Conservation (phyloP, 2,888 invertebrate genomes). For the Harmothoe impar region DNA sequence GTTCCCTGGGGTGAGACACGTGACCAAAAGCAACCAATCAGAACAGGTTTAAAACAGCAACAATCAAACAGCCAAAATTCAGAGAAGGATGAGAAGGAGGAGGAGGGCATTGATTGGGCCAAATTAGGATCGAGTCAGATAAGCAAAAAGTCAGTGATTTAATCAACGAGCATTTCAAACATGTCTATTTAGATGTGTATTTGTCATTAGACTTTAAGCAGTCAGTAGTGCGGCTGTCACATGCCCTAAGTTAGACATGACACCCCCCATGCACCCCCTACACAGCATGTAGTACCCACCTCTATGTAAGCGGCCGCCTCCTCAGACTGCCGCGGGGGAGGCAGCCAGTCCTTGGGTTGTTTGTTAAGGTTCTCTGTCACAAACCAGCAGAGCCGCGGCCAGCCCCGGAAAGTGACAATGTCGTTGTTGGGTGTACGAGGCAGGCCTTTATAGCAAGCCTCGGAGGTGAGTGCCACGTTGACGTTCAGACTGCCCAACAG, state of each 20-base stretch:
- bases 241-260: background rate
- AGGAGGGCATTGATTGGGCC: too few species aligned
- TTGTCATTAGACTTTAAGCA: background rate
- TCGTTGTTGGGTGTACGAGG: conserved; percentile 92
- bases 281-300: conserved; percentile 80
- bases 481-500: conserved; percentile 97
- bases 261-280: background rate
- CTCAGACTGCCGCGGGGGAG: conserved; percentile 95
- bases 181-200: background rate
- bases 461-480: conserved; percentile 98
- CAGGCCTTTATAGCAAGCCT: conserved; percentile 93
- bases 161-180: background rate
- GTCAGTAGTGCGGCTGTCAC: background rate
- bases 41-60: conserved; percentile 43
- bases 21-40: conserved; percentile 61
- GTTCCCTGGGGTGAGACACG: conserved; percentile 57
- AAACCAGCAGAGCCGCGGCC: conserved; percentile 99
- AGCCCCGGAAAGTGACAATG: conserved; percentile 93
- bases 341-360: conserved; percentile 98
- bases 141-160: background rate
- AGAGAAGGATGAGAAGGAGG: background rate
- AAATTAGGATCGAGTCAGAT: conserved; percentile 11
- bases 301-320: conserved; percentile 98
- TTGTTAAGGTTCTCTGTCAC: conserved; percentile 96
- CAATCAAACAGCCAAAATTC: conserved; percentile 37